Evolutionary conservation across 2,888 invertebrate genomes (phyloP), one percentile per base, ranked within the genome.

Genomic region (Polydrusus pterygomalis): DNA sequence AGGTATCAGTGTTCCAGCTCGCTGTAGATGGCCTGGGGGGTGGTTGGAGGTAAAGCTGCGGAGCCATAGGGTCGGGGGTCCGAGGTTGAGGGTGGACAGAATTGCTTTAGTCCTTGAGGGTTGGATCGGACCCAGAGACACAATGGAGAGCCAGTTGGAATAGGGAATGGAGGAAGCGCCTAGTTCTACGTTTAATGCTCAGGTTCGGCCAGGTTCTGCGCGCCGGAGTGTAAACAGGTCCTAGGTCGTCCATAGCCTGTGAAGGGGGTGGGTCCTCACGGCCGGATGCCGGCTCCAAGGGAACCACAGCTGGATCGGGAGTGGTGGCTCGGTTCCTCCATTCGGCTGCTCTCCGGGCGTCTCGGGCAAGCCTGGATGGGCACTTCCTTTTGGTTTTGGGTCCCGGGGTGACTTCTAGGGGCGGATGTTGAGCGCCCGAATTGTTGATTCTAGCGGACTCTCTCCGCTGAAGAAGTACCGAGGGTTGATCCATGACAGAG

Each of bases 381-480:
- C n/a, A 1, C n/a, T 45, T 45, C 13, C n/a, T 45, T n/a, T n/a
- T 45, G 10, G 13, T 5, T n/a, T 11, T n/a, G n/a, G n/a, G 13
- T n/a, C 45, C 45, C 45, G 13, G 45, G 45, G 2, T 45, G n/a
- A n/a, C 6, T 45, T n/a, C 6, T 2, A n/a, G n/a, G 45, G 45
- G 45, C 45, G 10, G 45, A 6, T 45, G 45, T 6, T n/a, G 45
- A 6, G 1, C 1, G 45, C 45, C 45, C 45, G 6, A n/a, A 2
- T 8, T n/a, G 45, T 45, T n/a, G n/a, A n/a, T n/a, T n/a, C 13
- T 45, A 45, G 45, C n/a, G 45, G 45, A 45, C n/a, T 45, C 45
- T 45, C 7, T n/a, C n/a, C 45, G 13, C 6, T 1, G n/a, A 45
- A n/a, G 13, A n/a, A n/a, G 45, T n/a, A n/a, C 45, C 45, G 45